These are phyloP conservation scores for Neodiprion fabricii DNA, from an alignment of 1,140 invertebrate species.

Conservation along the genomic window DNA sequence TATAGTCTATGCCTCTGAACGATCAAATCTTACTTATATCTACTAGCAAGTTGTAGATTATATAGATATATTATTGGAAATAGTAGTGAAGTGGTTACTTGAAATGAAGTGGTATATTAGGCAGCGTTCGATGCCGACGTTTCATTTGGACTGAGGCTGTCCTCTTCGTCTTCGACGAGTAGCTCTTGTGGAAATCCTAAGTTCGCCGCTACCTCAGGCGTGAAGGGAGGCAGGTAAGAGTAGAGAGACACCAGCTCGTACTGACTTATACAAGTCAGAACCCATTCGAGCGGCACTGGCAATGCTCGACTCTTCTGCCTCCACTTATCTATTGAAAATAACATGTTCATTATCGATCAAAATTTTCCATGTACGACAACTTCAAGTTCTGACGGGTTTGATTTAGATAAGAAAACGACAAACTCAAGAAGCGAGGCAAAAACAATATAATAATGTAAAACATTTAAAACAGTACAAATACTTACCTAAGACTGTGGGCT, in stretches of 20 bases:
- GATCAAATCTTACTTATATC: not conserved
- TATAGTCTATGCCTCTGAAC: too few relatives aligned
- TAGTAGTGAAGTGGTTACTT: too few relatives aligned
- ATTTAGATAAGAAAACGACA: constrained; percentile 19
- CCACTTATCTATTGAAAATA: constrained; percentile 30
- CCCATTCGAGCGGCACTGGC: constrained; percentile 40
- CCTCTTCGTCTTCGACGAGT: not conserved
- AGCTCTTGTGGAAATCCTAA: constrained; percentile 32
- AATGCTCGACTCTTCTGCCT: constrained; percentile 28
- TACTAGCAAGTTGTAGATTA: not conserved
- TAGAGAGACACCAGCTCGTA: constrained; percentile 41
- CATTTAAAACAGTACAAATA: not conserved
- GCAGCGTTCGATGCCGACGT: not conserved
- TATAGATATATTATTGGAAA: not conserved
- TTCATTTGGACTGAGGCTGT: not conserved
- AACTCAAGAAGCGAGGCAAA: not conserved
- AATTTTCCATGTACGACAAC: too few relatives aligned
- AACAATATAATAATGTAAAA: constrained; percentile 11
- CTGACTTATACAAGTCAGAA: constrained; percentile 45
- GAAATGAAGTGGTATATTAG: not conserved
- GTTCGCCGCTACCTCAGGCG: constrained; percentile 20
- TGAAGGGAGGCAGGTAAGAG: constrained; percentile 32
- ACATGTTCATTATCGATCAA: too few relatives aligned
- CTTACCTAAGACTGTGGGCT: not conserved
- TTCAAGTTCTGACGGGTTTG: not conserved